Evolutionary conservation across 2,888 invertebrate species (phyloP).

Genomic region (Drosophila greeni): DNA sequence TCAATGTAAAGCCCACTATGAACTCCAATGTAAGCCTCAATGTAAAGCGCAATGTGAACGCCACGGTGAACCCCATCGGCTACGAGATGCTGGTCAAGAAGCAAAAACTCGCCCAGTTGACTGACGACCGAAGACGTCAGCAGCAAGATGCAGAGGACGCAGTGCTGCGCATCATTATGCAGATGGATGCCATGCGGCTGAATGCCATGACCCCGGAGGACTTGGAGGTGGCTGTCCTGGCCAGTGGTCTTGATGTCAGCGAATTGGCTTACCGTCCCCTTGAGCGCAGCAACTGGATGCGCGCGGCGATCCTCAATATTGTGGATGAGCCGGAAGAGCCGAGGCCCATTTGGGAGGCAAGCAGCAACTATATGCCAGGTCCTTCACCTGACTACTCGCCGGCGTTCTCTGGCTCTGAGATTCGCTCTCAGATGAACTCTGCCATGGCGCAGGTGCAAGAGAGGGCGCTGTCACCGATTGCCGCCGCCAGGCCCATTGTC

Average conservation of each 20-base stretch:
- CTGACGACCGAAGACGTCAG: neutral
- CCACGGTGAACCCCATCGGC: conserved; percentile 7
- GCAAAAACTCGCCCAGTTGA: neutral
- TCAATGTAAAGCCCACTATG: no score
- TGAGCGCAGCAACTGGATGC: neutral
- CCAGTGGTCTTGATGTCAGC: neutral
- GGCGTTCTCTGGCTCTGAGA: neutral
- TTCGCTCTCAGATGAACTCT: neutral
- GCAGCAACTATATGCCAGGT: neutral
- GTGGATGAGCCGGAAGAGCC: neutral
- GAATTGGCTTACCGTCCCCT: neutral
- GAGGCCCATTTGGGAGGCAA: neutral
- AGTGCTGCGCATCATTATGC: neutral
- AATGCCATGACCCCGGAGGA: neutral
- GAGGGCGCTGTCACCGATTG: neutral
- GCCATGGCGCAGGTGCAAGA: neutral
- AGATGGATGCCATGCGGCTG: neutral
- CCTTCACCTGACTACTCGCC: no score
- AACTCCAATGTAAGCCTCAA: no score
- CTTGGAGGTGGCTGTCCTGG: neutral
- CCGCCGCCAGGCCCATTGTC: neutral
- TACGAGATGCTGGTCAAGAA: conserved; percentile 5
- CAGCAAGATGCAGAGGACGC: neutral
- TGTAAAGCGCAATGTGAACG: neutral
- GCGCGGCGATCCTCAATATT: neutral